These are phyloP conservation scores for Odontocerum albicorne DNA, from an alignment of 2,888 invertebrate genomes.

Conservation along the genomic window DNA sequence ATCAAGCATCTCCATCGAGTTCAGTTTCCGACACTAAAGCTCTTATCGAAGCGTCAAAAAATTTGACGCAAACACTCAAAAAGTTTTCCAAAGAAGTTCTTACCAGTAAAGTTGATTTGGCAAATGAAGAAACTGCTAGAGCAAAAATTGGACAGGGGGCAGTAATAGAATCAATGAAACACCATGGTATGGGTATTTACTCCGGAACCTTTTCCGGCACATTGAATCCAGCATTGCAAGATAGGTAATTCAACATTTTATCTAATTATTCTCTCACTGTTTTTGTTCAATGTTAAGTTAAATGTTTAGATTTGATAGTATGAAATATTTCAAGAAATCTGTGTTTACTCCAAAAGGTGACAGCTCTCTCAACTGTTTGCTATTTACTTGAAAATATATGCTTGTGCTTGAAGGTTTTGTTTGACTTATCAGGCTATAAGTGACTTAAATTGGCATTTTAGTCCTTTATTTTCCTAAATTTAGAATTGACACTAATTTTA, in stretches of 20 bases:
- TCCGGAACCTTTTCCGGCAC: constrained; percentile 97
- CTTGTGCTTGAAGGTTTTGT: too few species aligned
- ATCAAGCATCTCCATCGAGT: constrained; percentile 43
- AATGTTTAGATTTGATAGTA: too few species aligned
- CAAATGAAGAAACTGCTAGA: constrained; percentile 49
- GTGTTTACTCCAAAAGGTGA: too few species aligned
- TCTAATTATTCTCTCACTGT: not conserved
- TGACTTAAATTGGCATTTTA: too few species aligned
- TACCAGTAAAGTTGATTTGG: constrained; percentile 62
- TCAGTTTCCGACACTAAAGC: constrained; percentile 68
- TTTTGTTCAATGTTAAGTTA: constrained; percentile 10
- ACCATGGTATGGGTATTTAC: constrained; percentile 93
- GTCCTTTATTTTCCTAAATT: too few species aligned
- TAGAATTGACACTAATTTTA: too few species aligned
- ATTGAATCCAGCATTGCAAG: constrained; percentile 89
- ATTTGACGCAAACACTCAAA: constrained; percentile 87
- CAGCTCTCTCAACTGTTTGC: too few species aligned
- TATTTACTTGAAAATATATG: too few species aligned
- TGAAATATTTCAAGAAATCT: too few species aligned
- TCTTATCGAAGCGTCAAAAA: constrained; percentile 87
- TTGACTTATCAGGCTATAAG: too few species aligned
- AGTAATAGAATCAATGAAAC: constrained; percentile 89
- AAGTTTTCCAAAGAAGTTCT: constrained; percentile 88
- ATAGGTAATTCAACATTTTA: constrained; percentile 55
- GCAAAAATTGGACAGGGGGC: constrained; percentile 64